phyloP scores from a whole-genome alignment of 2,888 invertebrate genomes.

The Clanis bilineata region DNA sequence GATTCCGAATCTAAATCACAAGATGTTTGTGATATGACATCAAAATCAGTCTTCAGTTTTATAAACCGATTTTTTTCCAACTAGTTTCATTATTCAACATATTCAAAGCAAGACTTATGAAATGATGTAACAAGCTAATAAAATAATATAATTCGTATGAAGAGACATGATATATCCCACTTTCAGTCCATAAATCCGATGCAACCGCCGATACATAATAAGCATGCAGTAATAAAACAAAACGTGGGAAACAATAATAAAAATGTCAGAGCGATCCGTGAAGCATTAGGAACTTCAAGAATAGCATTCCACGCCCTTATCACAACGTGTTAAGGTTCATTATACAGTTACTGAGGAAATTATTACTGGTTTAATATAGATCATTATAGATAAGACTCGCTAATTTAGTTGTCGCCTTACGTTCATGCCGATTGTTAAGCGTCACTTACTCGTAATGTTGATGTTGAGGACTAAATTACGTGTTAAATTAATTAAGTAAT shows the following conservation, averaged over 20 bases:
- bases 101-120: neutral
- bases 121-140: neutral
- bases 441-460: neutral
- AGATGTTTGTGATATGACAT: too few species aligned
- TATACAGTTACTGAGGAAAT: neutral
- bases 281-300: slow-evolving; percentile 38
- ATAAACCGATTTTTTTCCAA: too few species aligned
- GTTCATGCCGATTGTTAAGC: neutral
- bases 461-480: neutral
- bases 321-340: neutral
- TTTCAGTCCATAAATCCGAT: slow-evolving; percentile 4
- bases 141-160: neutral
- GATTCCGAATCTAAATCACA: too few species aligned
- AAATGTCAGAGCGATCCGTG: slow-evolving; percentile 60
- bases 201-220: slow-evolving; percentile 15
- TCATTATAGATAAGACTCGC: slow-evolving; percentile 74
- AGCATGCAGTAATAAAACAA: slow-evolving; percentile 19
- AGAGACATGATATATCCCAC: neutral
- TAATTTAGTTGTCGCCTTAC: slow-evolving; percentile 55
- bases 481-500: neutral
- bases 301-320: slow-evolving; percentile 27
- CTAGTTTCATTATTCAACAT: neutral
- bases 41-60: too few species aligned
- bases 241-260: slow-evolving; percentile 75
- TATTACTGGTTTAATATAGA: slow-evolving; percentile 53